Conservation (phyloP, 2,888 invertebrate genomes). For the Drosophila barbarae region DNA sequence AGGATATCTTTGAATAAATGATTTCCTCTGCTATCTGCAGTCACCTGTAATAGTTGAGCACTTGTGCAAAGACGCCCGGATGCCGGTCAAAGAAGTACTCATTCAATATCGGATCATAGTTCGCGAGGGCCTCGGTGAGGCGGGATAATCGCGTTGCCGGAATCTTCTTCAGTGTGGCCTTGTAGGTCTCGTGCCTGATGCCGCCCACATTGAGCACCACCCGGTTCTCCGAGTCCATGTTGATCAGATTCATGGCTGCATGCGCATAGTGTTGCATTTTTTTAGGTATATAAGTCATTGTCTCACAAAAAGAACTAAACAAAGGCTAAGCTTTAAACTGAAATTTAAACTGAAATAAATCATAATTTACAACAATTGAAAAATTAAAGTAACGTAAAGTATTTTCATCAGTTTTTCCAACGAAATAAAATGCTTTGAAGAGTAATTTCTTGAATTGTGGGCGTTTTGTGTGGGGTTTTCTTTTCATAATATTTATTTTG, state of each 20-base stretch:
- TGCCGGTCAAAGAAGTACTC: slow-evolving; percentile 99
- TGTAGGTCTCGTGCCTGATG: slow-evolving; percentile 97
- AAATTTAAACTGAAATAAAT: slow-evolving; percentile 10
- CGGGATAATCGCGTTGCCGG: slow-evolving; percentile 96
- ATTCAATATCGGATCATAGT: slow-evolving; percentile 99
- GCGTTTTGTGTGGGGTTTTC: slow-evolving; percentile 20
- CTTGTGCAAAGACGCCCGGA: slow-evolving; percentile 97
- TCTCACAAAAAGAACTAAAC: slow-evolving; percentile 14
- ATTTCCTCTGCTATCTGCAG: not conserved
- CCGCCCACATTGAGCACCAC: slow-evolving; percentile 99
- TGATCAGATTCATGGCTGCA: slow-evolving; percentile 90
- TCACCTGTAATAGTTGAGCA: slow-evolving; percentile 97
- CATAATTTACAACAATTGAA: not conserved
- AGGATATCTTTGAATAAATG: fast-evolving
- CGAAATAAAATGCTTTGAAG: not conserved
- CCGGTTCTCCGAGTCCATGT: slow-evolving; percentile 98
- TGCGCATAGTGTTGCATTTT: slow-evolving; percentile 74
- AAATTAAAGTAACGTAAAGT: not conserved
- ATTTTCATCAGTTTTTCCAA: not conserved
- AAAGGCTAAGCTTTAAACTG: not conserved
- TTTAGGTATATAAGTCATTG: slow-evolving; percentile 76
- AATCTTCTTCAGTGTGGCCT: slow-evolving; percentile 97
- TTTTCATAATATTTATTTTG: slow-evolving; percentile 1
- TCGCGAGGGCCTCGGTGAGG: slow-evolving; percentile 97
- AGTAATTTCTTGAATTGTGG: not conserved